Evolutionary conservation across 2,113 vertebrate genomes (phyloP).

Genomic region (Cryptoleucopteryx plumbea): DNA sequence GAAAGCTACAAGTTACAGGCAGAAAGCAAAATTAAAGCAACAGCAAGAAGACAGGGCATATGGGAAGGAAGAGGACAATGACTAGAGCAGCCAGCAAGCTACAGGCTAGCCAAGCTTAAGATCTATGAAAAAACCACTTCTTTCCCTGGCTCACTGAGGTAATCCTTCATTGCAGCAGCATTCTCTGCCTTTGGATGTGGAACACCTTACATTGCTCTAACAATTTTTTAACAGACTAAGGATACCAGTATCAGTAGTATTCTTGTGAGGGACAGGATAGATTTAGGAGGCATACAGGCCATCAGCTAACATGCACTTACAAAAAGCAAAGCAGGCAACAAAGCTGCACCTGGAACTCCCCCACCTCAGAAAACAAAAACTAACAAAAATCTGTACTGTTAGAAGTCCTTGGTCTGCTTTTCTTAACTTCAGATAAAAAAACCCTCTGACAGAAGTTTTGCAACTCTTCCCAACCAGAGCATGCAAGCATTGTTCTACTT

Average conservation of each 20-base stretch:
- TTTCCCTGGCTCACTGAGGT: not conserved
- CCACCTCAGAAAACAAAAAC: not conserved
- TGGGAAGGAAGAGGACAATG: not conserved
- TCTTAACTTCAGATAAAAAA: not conserved
- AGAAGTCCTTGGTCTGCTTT: not conserved
- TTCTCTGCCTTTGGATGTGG: not conserved
- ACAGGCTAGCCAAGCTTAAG: not conserved
- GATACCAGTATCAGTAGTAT: not conserved
- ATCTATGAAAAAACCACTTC: not conserved
- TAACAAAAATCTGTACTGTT: not conserved
- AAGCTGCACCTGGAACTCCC: not conserved
- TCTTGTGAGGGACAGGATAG: not conserved
- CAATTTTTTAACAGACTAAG: not conserved
- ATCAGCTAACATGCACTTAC: not conserved
- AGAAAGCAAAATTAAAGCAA: not conserved
- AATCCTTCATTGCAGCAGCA: not conserved
- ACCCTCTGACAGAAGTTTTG: not conserved
- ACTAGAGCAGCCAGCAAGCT: not conserved
- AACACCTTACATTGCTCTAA: not conserved
- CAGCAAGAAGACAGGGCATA: not conserved
- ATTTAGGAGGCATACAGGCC: too few relatives aligned
- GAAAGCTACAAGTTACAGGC: not conserved
- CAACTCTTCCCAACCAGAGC: not conserved
- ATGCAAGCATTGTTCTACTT: accelerated
- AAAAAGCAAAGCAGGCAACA: not conserved